Base-by-base conservation (phyloP, 2,797 vertebrate genomes). In the Synaphobranchus kaupii region DNA sequence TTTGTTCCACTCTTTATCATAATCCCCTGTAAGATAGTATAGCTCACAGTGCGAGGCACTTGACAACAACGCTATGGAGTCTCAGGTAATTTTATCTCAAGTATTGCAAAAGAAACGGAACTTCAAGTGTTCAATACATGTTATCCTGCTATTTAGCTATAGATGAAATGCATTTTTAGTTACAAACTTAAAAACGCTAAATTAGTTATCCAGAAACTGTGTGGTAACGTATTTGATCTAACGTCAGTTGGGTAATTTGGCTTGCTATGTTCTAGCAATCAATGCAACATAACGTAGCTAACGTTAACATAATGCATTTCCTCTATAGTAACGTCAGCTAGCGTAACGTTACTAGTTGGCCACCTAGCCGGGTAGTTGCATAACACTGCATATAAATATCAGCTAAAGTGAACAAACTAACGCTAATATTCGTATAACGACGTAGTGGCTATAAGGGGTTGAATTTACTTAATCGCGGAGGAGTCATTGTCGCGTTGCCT, bases 1-100 rank as follows among this genome's bases (percentile, higher is more conserved):
- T 68, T 54, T 44, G 0, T 68, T 63, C 54, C 15, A 13, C 66
- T 15, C 4, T 12, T 52, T 25, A 25, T 28, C 47, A n/a, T 39
- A 4, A 34, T 22, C 47, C 47, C 28, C 56, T 34, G 48, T 68
- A 73, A 60, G 15, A 71, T 87, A 83, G 86, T 87, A 84, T 83
- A 68, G 10, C 86, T 58, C 31, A 28, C 34, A 66, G 9, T 47
- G 22, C 20, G 22, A 3, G n/a, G n/a, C 44, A 83, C 52, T 68
- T 80, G 86, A 83, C 68, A 87, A 12, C 47, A 81, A 81, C 78
- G n/a, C 68, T 39, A 87, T 87, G 87, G 87, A 87, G 87, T 78
- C 87, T 50, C 68, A 87, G 87, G 87, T 87, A 81, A 81, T 22
- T 25, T 80, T 17, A 25, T 17, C 60, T 22, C 7, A 9, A 10